phyloP scores from a whole-genome alignment of 2,797 vertebrate species.

The Neosilurus mollespiculum region DNA sequence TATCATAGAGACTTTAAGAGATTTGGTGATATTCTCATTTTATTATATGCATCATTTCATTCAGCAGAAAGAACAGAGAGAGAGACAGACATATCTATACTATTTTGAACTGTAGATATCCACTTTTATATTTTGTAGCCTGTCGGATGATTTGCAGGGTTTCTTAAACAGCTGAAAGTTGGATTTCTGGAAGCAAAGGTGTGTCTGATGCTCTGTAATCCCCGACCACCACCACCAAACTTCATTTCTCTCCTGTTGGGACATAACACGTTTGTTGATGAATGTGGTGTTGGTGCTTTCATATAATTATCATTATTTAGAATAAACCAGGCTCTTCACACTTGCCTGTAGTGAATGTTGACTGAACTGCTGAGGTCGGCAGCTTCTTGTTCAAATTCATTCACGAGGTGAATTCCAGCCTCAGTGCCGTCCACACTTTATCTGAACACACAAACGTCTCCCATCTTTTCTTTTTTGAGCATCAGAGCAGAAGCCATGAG shows the following conservation, averaged over 20 bases:
- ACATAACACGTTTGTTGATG: constrained; percentile 6
- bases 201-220: constrained; percentile 28
- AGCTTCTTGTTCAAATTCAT: constrained; percentile 3
- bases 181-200: not conserved
- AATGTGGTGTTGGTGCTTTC: not conserved
- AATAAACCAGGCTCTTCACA: not conserved
- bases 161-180: constrained; percentile 13
- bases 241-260: not conserved
- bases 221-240: not conserved
- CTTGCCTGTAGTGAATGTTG: constrained; percentile 2
- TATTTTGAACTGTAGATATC: constrained; percentile 7
- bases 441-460: not conserved
- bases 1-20: constrained; percentile 18
- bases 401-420: not conserved
- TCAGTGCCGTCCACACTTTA: not conserved
- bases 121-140: constrained; percentile 21
- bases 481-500: not conserved
- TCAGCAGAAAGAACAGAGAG: not conserved
- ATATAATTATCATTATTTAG: not conserved
- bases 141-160: not conserved
- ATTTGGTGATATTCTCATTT: not conserved
- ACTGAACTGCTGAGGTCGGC: constrained; percentile 1
- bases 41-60: not conserved
- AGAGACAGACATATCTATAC: not conserved
- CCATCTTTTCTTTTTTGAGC: not conserved